Conservation (phyloP, 2,888 invertebrate species). For the Toxonevra muliebris region DNA sequence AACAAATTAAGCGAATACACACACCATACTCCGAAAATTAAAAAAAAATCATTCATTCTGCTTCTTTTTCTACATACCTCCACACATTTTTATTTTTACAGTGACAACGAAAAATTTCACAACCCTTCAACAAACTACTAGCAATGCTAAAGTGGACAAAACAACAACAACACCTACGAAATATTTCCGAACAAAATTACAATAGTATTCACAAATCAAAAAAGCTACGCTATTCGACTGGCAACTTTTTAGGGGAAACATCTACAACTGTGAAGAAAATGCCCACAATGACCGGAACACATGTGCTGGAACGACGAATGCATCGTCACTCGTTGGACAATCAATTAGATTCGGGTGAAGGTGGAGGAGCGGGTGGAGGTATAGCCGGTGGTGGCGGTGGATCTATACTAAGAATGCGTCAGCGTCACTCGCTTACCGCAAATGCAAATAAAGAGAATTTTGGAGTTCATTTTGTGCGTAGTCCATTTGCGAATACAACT, state of each 20-base stretch:
- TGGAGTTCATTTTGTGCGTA: conserved; percentile 58
- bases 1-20: too few species aligned
- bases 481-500: conserved; percentile 56
- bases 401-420: conserved; percentile 26
- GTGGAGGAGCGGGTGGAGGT: conserved; percentile 40
- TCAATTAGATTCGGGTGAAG: conserved; percentile 41
- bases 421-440: conserved; percentile 45
- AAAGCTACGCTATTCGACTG: neutral
- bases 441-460: conserved; percentile 62
- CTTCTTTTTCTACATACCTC: too few species aligned
- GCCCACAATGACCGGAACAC: conserved; percentile 54
- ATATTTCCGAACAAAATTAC: conserved; percentile 4
- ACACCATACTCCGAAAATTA: too few species aligned
- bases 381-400: conserved; percentile 18
- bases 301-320: conserved; percentile 50
- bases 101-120: too few species aligned
- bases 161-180: conserved; percentile 35
- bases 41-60: too few species aligned
- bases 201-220: neutral
- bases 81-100: too few species aligned
- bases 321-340: conserved; percentile 59
- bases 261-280: conserved; percentile 41
- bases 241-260: neutral
- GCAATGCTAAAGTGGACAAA: conserved; percentile 46
- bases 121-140: neutral